Evolutionary conservation across 2,888 invertebrate species (phyloP).

Genomic region (Polymixis lichenea): DNA sequence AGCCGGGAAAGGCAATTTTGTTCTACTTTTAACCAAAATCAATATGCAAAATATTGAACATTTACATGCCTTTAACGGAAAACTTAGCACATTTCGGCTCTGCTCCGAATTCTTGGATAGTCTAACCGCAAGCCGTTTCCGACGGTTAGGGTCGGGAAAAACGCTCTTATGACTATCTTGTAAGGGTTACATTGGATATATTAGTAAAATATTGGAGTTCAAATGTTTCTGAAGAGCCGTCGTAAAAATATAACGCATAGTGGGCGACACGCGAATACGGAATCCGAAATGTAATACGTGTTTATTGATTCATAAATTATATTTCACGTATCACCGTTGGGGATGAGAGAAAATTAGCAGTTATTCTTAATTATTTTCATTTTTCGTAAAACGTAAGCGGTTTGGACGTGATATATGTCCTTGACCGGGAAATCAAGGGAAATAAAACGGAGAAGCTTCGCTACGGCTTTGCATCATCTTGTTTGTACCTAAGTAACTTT

Average conservation of each 20-base stretch:
- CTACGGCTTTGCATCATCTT: conserved; percentile 22
- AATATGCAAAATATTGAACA: conserved; percentile 61
- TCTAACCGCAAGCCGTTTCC: conserved; percentile 27
- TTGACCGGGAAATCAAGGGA: conserved; percentile 54
- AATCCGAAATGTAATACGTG: conserved; percentile 60
- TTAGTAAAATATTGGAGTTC: conserved; percentile 47
- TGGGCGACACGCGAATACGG: conserved; percentile 61
- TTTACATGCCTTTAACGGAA: conserved; percentile 58
- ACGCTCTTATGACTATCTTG: conserved; percentile 18
- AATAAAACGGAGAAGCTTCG: conserved; percentile 45
- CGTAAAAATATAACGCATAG: conserved; percentile 64
- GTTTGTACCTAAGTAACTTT: conserved; percentile 16
- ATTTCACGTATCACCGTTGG: conserved; percentile 56
- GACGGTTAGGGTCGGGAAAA: conserved; percentile 22
- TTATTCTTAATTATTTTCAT: conserved; percentile 57
- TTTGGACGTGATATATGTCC: conserved; percentile 52
- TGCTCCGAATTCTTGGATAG: conserved; percentile 57
- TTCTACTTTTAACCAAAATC: conserved; percentile 52
- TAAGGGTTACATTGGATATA: conserved; percentile 29
- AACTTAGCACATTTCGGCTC: conserved; percentile 61
- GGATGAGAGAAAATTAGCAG: conserved; percentile 48
- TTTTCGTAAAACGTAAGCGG: conserved; percentile 55
- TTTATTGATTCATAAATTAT: conserved; percentile 70
- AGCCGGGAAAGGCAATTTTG: conserved; percentile 43
- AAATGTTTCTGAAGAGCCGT: conserved; percentile 61